These are phyloP conservation scores for Atta texana DNA, from an alignment of 1,140 invertebrate genomes.

Conservation along the genomic window DNA sequence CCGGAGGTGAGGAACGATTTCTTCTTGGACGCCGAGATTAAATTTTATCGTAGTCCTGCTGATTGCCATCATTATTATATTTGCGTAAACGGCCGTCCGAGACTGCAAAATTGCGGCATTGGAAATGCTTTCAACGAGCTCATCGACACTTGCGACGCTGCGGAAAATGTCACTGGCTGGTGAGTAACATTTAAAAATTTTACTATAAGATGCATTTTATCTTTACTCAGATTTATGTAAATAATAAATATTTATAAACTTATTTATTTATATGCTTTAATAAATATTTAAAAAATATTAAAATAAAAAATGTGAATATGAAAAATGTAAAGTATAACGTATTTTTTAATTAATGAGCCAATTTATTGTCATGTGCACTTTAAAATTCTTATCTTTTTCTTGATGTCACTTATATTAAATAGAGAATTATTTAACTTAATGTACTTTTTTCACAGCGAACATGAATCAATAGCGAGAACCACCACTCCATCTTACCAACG, in stretches of 20 bases:
- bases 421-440: neutral
- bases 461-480: slow-evolving; percentile 43
- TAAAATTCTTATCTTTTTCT: neutral
- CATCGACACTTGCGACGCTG: slow-evolving; percentile 91
- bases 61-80: slow-evolving; percentile 94
- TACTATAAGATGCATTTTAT: neutral
- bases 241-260: neutral
- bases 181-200: slow-evolving; percentile 72
- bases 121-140: slow-evolving; percentile 93
- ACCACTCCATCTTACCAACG: neutral
- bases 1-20: slow-evolving; percentile 86
- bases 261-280: neutral
- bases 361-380: neutral
- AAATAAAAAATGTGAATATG: neutral
- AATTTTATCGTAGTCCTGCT: slow-evolving; percentile 87
- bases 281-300: neutral
- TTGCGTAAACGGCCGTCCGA: slow-evolving; percentile 91
- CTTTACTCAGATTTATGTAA: neutral
- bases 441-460: slow-evolving; percentile 34
- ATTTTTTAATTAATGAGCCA: neutral
- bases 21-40: slow-evolving; percentile 86
- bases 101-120: slow-evolving; percentile 91
- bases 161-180: slow-evolving; percentile 92
- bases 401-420: neutral
- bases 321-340: neutral